Evolutionary conservation across 2,113 vertebrate species (phyloP).

Genomic region (Pteronura brasiliensis): DNA sequence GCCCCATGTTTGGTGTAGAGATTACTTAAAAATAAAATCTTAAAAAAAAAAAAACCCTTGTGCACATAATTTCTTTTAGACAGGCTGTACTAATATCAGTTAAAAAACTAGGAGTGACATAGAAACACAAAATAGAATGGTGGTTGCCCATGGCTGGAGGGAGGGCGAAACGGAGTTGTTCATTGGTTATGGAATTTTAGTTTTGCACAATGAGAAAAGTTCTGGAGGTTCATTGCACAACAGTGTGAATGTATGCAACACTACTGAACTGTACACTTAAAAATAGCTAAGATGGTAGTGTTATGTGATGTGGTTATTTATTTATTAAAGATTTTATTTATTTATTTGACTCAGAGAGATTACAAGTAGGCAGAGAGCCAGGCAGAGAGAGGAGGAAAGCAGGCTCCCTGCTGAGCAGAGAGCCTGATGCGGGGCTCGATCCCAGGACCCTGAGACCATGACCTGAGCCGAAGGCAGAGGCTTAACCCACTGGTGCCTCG

Average conservation of each 20-base stretch:
- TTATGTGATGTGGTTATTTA: not conserved
- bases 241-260: not conserved
- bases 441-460: too few relatives aligned
- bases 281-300: not conserved
- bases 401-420: too few relatives aligned
- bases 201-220: not conserved
- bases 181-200: not conserved
- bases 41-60: not conserved
- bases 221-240: not conserved
- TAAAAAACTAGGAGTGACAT: not conserved
- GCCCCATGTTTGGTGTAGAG: not conserved
- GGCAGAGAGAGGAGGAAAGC: too few relatives aligned
- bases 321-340: too few relatives aligned
- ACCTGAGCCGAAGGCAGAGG: too few relatives aligned
- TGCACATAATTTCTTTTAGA: conserved; percentile 25
- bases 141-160: not conserved
- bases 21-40: not conserved
- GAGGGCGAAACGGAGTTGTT: not conserved
- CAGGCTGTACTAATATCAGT: not conserved
- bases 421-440: too few relatives aligned
- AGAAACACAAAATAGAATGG: not conserved
- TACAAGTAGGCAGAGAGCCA: too few relatives aligned
- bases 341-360: too few relatives aligned
- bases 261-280: not conserved
- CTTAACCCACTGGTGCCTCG: too few relatives aligned